These are phyloP conservation scores for Phengaris alcon DNA, from an alignment of 2,888 invertebrate species.

Conservation along the genomic window DNA sequence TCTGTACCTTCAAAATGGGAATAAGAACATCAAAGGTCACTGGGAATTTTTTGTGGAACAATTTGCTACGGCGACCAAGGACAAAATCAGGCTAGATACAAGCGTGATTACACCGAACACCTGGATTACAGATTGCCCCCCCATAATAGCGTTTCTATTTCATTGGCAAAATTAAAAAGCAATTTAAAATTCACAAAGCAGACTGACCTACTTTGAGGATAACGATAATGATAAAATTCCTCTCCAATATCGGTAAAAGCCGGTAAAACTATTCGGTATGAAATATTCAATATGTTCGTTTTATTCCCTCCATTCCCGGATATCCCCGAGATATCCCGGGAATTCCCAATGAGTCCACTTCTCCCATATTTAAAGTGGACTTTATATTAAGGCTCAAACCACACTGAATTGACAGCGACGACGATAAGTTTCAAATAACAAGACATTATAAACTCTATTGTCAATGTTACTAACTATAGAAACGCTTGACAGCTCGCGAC, in stretches of 20 bases:
- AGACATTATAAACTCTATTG: too few species aligned
- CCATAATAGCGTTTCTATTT: not conserved
- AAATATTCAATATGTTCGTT: constrained; percentile 37
- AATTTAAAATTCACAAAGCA: constrained; percentile 2
- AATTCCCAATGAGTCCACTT: constrained; percentile 37
- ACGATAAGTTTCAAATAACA: too few species aligned
- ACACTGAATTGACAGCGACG: not conserved
- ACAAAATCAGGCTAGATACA: too few species aligned
- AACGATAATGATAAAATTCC: constrained; percentile 13
- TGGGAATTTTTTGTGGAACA: too few species aligned
- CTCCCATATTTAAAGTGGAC: constrained; percentile 28
- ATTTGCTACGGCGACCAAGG: too few species aligned
- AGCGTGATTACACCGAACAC: too few species aligned
- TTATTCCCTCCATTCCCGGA: constrained; percentile 30
- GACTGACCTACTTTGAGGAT: not conserved
- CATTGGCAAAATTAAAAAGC: constrained; percentile 11
- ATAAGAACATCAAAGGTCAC: too few species aligned
- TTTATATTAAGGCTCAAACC: not conserved
- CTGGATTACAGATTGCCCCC: too few species aligned
- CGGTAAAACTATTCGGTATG: constrained; percentile 24
- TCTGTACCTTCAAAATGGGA: too few species aligned
- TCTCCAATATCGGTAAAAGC: constrained; percentile 16
- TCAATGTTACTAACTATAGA: too few species aligned
- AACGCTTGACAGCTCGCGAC: too few species aligned
- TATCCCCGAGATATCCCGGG: constrained; percentile 33